A percentile compares a stretch with the other conserved stretches of the same genome.
These are phyloP conservation scores for Hemichromis elongatus DNA, from an alignment of 2,113 vertebrate genomes.

Conservation along the genomic window DNA sequence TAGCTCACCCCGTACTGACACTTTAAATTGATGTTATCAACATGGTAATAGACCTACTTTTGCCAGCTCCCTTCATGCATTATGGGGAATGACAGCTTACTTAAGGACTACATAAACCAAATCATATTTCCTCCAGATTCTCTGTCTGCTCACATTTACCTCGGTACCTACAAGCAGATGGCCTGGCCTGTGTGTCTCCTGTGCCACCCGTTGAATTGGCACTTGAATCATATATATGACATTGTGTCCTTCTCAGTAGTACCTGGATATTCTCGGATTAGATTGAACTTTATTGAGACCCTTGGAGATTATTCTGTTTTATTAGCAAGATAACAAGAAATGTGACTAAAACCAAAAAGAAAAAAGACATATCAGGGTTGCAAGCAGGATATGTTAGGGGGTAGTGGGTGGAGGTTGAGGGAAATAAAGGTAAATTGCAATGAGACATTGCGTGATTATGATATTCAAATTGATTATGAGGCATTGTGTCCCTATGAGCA, in stretches of 20 bases:
- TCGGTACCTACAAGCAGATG: slow-evolving; percentile 42
- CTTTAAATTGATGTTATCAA: slow-evolving; percentile 62
- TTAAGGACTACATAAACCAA: slow-evolving; percentile 59
- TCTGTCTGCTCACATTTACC: slow-evolving; percentile 54
- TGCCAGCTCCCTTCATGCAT: slow-evolving; percentile 45
- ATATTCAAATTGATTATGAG: background rate
- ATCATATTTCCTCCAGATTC: slow-evolving; percentile 58
- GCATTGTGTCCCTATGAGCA: background rate
- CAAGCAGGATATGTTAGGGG: background rate
- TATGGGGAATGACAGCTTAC: slow-evolving; percentile 61
- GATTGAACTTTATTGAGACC: background rate
- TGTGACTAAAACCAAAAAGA: background rate
- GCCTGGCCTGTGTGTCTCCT: slow-evolving; percentile 7
- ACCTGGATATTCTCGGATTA: slow-evolving; percentile 2
- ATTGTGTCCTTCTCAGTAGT: background rate
- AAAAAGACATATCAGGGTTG: background rate
- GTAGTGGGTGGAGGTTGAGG: background rate
- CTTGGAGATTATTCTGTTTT: background rate
- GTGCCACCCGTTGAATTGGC: slow-evolving; percentile 7
- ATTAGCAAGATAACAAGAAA: background rate
- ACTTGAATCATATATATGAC: background rate
- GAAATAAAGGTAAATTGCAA: background rate
- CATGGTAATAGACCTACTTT: slow-evolving; percentile 61
- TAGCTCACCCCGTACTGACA: slow-evolving; percentile 49
- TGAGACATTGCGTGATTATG: background rate